These are phyloP conservation scores for Argentina silus DNA, from an alignment of 2,797 vertebrate genomes.

Conservation along the genomic window DNA sequence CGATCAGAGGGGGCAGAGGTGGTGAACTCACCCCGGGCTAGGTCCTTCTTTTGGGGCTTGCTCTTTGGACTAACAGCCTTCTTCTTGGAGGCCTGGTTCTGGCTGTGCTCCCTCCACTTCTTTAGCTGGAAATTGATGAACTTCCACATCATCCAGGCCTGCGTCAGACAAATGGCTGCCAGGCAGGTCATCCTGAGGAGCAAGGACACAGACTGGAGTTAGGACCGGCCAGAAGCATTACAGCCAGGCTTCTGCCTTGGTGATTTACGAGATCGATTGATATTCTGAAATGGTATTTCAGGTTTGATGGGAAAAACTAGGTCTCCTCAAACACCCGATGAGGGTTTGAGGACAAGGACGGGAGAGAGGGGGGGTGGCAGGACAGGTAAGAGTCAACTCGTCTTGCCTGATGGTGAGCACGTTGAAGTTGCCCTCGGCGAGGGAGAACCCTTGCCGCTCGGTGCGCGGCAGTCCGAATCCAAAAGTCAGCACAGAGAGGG, in stretches of 20 bases:
- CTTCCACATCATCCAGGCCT: slow-evolving; percentile 93
- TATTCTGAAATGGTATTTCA: too few species aligned
- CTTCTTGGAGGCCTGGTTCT: slow-evolving; percentile 82
- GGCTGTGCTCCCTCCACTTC: slow-evolving; percentile 85
- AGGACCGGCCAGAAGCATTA: neutral
- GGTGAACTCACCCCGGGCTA: slow-evolving; percentile 70
- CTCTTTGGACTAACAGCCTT: slow-evolving; percentile 79
- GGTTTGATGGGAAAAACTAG: too few species aligned
- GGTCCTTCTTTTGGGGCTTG: slow-evolving; percentile 81
- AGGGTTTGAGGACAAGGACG: too few species aligned
- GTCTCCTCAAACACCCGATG: too few species aligned
- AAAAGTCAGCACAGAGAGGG: slow-evolving; percentile 84
- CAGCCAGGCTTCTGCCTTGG: neutral
- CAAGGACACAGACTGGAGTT: neutral
- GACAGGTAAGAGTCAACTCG: neutral
- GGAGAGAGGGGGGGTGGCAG: too few species aligned
- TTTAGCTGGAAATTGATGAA: slow-evolving; percentile 89
- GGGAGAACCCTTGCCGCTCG: slow-evolving; percentile 83
- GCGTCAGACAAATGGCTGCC: slow-evolving; percentile 84
- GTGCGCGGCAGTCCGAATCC: slow-evolving; percentile 84
- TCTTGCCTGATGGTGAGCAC: slow-evolving; percentile 82
- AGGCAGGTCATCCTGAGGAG: slow-evolving; percentile 82
- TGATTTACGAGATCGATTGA: too few species aligned
- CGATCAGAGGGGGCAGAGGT: neutral
- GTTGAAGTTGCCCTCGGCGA: slow-evolving; percentile 83